Base-by-base conservation (phyloP, 2,888 invertebrate species). In the Chesias legatella region DNA sequence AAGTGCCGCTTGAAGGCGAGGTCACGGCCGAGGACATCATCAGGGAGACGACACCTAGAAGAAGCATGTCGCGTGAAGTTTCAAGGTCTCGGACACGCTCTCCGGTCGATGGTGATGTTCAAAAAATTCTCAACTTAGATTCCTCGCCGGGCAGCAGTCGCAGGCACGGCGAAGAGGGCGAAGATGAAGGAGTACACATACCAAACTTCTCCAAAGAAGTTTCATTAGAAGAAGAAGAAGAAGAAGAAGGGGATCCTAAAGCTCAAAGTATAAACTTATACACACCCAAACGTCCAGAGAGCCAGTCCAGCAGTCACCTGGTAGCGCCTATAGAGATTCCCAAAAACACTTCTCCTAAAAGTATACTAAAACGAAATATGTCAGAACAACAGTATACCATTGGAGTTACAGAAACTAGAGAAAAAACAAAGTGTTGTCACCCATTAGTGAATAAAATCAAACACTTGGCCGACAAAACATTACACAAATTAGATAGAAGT, bases 391-490 rank as follows among this genome's bases (percentile, higher is more conserved):
- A 77, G 49, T 81, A 79, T 36, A 71, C 56, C 22, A 78, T 84
- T 41, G 80, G 79, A 27, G 69, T 83, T 11, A 76, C 86, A 30
- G 88, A 88, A 65, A 80, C 84, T 8, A 73, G 88, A 20, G 85
- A 84, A 54, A 89, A 89, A 71, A 84, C 85, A 13, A 88, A 89
- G 67, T 89, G 88, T 58, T 90, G 91, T 66, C 90, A 90, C 63
- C 91, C 91, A 17, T 80, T 91, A 40, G 92, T 91, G 53, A 91
- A 91, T 66, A 91, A 92, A 76, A 83, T 91, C 10, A 91, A 90
- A 70, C 90, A 90, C 53, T 84, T 91, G 75, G 92, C 91, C 9
- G 92, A 91, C 56, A 90, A 90, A 68, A 80, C 91, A 58, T 68
- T 90, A 72, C 82, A 90, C 57, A 82, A 88, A 63, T 60, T 84